Conservation (phyloP, 35 echinoderm and acorn worm species). For the Apostichopus japonicus region DNA sequence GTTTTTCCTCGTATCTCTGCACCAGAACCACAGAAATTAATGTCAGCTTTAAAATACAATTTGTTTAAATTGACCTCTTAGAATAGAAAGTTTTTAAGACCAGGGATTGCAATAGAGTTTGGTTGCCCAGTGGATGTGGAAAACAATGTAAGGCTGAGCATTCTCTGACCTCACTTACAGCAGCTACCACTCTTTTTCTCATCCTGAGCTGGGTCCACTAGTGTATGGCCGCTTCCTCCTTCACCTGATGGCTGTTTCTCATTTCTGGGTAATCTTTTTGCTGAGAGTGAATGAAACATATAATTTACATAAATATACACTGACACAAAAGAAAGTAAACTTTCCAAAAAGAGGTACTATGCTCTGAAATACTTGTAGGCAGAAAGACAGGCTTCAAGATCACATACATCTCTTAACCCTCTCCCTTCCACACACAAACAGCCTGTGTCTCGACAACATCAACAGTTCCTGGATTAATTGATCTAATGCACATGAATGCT, state of each 20-base stretch:
- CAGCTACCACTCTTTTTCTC: conserved; percentile 5
- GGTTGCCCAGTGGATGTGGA: background rate
- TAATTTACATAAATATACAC: background rate
- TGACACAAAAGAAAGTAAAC: too few relatives aligned
- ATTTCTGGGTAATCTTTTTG: conserved; percentile 48
- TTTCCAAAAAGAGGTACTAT: too few relatives aligned
- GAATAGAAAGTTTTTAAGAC: conserved; percentile 14
- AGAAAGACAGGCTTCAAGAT: too few relatives aligned
- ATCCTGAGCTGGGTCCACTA: background rate
- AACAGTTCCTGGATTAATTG: too few relatives aligned
- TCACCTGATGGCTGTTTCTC: background rate
- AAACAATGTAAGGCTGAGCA: conserved; percentile 24
- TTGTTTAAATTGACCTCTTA: conserved; percentile 7
- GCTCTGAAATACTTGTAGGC: too few relatives aligned
- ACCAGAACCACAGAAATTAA: background rate
- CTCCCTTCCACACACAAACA: too few relatives aligned
- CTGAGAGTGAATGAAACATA: background rate
- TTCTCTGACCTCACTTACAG: conserved; percentile 34
- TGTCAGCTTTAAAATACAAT: background rate
- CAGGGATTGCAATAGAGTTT: conserved; percentile 22
- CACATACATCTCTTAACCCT: too few relatives aligned
- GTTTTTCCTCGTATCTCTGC: background rate
- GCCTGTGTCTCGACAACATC: too few relatives aligned
- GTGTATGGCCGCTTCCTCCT: background rate
- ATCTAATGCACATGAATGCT: too few relatives aligned